Base-by-base conservation (phyloP, 1,140 invertebrate species). In the Oncopeltus fasciatus region DNA sequence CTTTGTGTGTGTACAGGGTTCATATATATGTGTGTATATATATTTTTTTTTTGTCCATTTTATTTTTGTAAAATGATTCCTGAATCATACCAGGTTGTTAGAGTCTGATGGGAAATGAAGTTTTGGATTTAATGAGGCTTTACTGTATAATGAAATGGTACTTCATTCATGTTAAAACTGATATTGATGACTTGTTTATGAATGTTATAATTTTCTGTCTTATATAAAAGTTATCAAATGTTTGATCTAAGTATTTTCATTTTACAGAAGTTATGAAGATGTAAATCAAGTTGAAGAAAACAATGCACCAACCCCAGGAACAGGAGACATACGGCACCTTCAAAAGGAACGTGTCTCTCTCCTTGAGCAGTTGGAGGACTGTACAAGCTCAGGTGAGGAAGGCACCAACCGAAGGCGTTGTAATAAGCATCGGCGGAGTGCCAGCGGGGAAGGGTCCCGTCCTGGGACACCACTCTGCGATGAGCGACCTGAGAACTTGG, bases 401-500 rank as follows among this genome's bases (percentile, higher is more conserved):
- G 65, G 66, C 14, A 71, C 74, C 43, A 66, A 71, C 18, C 70
- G 74, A 8, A 72, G 74, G 60, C 74, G 76, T 64, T 67, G 75
- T 26, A 73, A 73, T 72, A 61, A 74, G 71, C 70, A 71, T 72
- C 60, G 72, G 62, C 47, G 72, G 69, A 65, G 70, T 68, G 58
- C 72, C 66, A 63, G 74, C 72, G 65, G 73, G 67, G 68, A 80
- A 79, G 82, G 82, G 47, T 87, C 85, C 2, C 73, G 88, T 59
- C 86, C 88, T 4, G 88, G 87, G 11, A 91, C 88, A 5, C 88
- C 89, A 11, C 74, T 91, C 20, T 87, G 87, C 66, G 88, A 91
- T 72, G 89, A 92, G 69, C 75, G 84, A 38, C 87, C 87, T 1
- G 87, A 90, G 68, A 85, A 85, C 67, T 73, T 83, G 49, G 73